Evolutionary conservation across 2,797 vertebrate species (phyloP), one percentile per base, ranked within the genome.

Genomic region (Thalassophryne amazonica): DNA sequence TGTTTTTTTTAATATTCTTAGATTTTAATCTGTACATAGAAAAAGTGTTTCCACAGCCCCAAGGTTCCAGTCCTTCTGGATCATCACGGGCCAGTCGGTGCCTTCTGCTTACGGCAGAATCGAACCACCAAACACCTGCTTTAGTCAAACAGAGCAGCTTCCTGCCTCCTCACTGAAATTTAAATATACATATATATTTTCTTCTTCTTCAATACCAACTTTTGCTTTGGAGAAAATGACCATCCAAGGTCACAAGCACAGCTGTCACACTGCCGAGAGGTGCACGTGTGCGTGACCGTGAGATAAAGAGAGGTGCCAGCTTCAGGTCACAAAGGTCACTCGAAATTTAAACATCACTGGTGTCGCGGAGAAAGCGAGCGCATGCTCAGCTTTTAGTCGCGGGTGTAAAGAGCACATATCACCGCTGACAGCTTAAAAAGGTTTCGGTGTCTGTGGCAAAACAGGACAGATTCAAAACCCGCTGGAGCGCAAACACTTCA

Each of bases 391-490:
- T 58, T 49, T 72, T 39, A 69, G 37, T 30, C 0, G 23, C 46
- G 30, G 28, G 58, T 58, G 43, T 55, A 36, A 48, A 51, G 59
- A 66, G 20, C 61, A 64, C 61, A 80, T 78, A 78, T 76, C n/a
- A 50, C 37, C 12, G 14, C 46, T 73, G 78, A 80, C 81, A 78
- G 69, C 66, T 80, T 73, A 67, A 82, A 78, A 80, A 64, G 79
- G 67, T 78, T 82, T 78, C 47, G 18, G 64, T 60, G 72, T 68
- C 36, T 12, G 32, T 2, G 13, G 57, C 34, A 19, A 57, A 34
- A 60, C 40, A 9, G 27, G 41, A 48, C 40, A 2, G 54, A 55
- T 63, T 66, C 73, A 46, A 57, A 54, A 58, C 14, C 19, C 60
- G 61, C 12, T 51, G 42, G 35, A 58, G 71, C 25, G 1, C 24